These are phyloP conservation scores for Isaurus tuberculatus DNA, from an alignment of 92 coral and sea anemone species.

Conservation along the genomic window DNA sequence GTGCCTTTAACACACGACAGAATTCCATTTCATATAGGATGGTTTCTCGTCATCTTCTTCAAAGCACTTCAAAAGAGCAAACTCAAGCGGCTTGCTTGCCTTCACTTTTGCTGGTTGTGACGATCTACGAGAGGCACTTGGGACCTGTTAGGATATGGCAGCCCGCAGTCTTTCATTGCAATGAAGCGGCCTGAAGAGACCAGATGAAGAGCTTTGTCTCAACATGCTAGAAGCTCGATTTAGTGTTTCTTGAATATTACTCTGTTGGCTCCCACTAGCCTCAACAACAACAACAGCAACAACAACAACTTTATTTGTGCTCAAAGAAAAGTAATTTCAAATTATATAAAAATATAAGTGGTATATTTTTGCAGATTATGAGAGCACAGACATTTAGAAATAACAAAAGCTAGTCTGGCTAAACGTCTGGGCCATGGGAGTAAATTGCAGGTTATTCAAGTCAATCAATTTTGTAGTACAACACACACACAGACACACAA, in stretches of 20 bases:
- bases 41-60: conserved; percentile 67
- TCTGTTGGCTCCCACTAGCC: conserved; percentile 18
- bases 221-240: conserved; percentile 59
- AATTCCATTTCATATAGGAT: conserved; percentile 42
- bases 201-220: conserved; percentile 55
- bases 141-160: conserved; percentile 35
- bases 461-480: no score
- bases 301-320: no score
- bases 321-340: no score
- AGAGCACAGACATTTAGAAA: no score
- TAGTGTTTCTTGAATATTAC: conserved; percentile 54
- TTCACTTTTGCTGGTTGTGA: conserved; percentile 19
- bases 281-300: no score
- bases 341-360: no score
- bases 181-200: conserved; percentile 56
- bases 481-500: neutral
- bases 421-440: conserved; percentile 13
- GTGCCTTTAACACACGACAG: no score
- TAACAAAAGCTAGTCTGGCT: no score
- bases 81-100: conserved; percentile 58
- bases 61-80: conserved; percentile 51
- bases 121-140: conserved; percentile 25
- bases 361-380: no score
- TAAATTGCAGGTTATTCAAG: neutral
- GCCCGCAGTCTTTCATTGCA: conserved; percentile 63